Base-by-base conservation (phyloP, 2,888 invertebrate species). In the Phlogophora meticulosa region DNA sequence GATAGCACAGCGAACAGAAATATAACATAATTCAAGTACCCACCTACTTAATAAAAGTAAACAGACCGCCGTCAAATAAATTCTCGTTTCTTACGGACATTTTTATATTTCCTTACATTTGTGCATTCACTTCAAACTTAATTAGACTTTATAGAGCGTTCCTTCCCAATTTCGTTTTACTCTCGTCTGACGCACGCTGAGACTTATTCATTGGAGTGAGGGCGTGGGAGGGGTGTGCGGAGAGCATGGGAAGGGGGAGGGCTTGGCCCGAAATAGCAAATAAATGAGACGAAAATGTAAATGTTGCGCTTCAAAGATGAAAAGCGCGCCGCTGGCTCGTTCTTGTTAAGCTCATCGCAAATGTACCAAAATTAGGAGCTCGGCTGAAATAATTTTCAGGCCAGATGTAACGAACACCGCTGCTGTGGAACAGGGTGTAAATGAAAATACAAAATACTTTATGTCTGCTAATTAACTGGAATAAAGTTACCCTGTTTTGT, bases 281-380 rank as follows among this genome's bases (percentile, higher is more conserved):
- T 95, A 95, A 95, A 95, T 95, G 95, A 95, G 95, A 94, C 95
- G 95, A 95, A 95, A 95, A 95, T 95, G 95, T 95, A 95, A 95
- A 95, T 95, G 95, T 94, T 93, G 93, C 94, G 95, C 93, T 94
- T 94, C 93, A 91, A 92, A 95, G 94, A 95, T 95, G 95, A 95
- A 95, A 95, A 95, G 94, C 94, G 90, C 88, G 91, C 92, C 93
- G 94, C 90, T 88, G 89, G 90, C 92, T 85, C 92, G 91, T 89
- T 93, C 94, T 91, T 92, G 94, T 94, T 94, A 94, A 94, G 94
- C 93, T 93, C 94, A 91, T 92, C 92, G 93, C 94, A 93, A 94
- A 95, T 95, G 94, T 95, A 94, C 92, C 94, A 93, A 92, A 95
- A 95, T 95, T 94, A 93, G 94, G 92, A 90, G 90, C 89, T 88